Base-by-base conservation (phyloP, 2,888 invertebrate species). In the Andrena dorsata region DNA sequence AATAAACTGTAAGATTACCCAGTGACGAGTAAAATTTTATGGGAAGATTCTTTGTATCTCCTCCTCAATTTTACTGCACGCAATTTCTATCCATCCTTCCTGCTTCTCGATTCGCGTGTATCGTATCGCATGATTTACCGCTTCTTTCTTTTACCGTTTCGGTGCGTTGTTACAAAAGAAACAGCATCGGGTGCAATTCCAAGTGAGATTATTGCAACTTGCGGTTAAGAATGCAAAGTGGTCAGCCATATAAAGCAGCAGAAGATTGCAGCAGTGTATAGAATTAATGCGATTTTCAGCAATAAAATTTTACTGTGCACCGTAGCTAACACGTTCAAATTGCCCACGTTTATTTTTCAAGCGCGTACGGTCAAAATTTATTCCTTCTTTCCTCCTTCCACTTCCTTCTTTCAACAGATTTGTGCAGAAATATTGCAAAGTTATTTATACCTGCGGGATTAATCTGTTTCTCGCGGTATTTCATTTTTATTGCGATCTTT, bases 81-180 rank as follows among this genome's bases (percentile, higher is more conserved):
- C 32, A 30, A 8, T 32, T 47, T 23, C 26, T 47, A 32, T 30
- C n/a, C 6, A 13, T 32, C 23, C 13, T 49, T 5, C 10, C 10
- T 20, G 10, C 41, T n/a, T 23, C 32, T 64, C 60, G 8, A 63
- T 53, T 20, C 2, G 23, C n/a, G n/a, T 13, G 63, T 63, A 41
- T 58, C 53, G 20, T 1, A 26, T 76, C 58, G 32, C 58, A 26
- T 47, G 26, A 64, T 72, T 73, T 35, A 49, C 10, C 47, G 47
- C 20, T 30, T 26, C 30, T 64, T 63, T 23, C 47, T 47, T 32
- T 32, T 10, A 16, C 41, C 10, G 35, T 58, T 69, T 69, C 68
- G 23, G 23, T 8, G 41, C 20, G 47, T 28, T 32, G 47, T 58
- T 76, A 58, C 73, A 76, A 76, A 73, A 71, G 30, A 56, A 71